Base-by-base conservation (phyloP, 1,140 invertebrate genomes). In the Achroia grisella region DNA sequence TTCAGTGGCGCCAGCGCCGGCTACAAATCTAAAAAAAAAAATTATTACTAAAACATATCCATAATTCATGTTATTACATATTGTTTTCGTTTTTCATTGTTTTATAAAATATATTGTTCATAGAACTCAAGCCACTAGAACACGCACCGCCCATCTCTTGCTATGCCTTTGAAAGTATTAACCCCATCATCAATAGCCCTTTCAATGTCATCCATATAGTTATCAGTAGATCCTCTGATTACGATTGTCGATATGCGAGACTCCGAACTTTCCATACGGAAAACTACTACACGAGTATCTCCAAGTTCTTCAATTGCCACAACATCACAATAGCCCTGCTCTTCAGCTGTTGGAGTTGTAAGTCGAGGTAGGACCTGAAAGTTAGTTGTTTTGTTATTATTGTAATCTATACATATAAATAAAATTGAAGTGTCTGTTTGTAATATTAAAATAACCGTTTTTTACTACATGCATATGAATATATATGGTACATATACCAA, bases 151-250 rank as follows among this genome's bases (percentile, higher is more conserved):
- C 88, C 89, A 75, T 90, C 88, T 35, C 87, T 81, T 10, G 92
- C 90, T 17, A 97, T 82, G 34, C 92, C 93, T 81, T 99, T 99
- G 84, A 97, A 99, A 12, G 96, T 98, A 73, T 99, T 99, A 2
- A 99, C 96, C 57, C 97, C 98, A 89, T 99, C 98, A 86, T 99
- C 97, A 62, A 99, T 92, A 28, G 98, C 97, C 59, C 98, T 89
- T 85, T 99, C 98, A 71, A 99, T 95, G 63, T 99, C 98, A 86
- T 99, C 98, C 95, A 99, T 97, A 53, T 97, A 96, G 76, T 98
- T 99, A 48, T 99, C 97, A 10, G 98, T 99, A 0, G 98, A 94
- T 0, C 98, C 98, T 55, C 98, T 89, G 46, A 99, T 90, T 10
- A 99, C 92, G 65, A 99, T 91, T 0, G 98, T 99, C 0, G 97